phyloP scores from a whole-genome alignment of 2,113 vertebrate genomes.

The Apeltes quadracus region DNA sequence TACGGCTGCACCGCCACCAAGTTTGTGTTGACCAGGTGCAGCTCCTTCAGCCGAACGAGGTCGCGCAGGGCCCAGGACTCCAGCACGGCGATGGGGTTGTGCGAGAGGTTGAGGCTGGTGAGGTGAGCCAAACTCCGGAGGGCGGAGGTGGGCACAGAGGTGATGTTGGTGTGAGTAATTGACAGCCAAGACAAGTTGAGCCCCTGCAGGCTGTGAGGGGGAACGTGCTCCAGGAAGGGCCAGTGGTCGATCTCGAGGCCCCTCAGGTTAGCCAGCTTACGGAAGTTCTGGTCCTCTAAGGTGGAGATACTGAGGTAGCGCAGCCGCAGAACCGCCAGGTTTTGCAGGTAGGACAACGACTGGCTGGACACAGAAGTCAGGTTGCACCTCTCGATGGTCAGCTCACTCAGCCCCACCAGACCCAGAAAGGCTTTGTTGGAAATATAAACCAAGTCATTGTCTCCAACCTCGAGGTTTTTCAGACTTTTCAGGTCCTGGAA shows the following conservation, averaged over 20 bases:
- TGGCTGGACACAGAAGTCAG: conserved; percentile 92
- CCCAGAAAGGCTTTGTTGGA: conserved; percentile 93
- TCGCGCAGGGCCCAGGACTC: conserved; percentile 91
- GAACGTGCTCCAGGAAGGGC: conserved; percentile 91
- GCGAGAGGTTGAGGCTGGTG: conserved; percentile 91
- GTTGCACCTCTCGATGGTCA: conserved; percentile 96
- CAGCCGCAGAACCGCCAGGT: conserved; percentile 87
- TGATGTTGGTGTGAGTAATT: conserved; percentile 96
- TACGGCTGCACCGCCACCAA: conserved; percentile 87
- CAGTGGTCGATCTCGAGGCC: conserved; percentile 94
- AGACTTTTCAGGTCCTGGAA: conserved; percentile 92
- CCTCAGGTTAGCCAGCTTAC: conserved; percentile 84
- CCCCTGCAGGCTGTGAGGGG: conserved; percentile 89
- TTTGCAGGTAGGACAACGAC: conserved; percentile 91
- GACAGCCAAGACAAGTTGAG: conserved; percentile 95
- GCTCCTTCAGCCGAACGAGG: conserved; percentile 91
- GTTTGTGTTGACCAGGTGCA: conserved; percentile 90
- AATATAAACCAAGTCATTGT: conserved; percentile 97
- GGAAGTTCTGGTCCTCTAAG: conserved; percentile 94
- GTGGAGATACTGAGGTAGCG: conserved; percentile 89
- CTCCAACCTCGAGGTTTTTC: conserved; percentile 89
- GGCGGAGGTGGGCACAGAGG: conserved; percentile 88
- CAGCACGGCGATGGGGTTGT: conserved; percentile 92
- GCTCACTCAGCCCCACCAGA: conserved; percentile 86
- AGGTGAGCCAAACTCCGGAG: conserved; percentile 91